A percentile compares a stretch with the other conserved stretches of the same genome.
Evolutionary conservation across 2,888 invertebrate genomes (phyloP).

Genomic region (Coelinius sp.): DNA sequence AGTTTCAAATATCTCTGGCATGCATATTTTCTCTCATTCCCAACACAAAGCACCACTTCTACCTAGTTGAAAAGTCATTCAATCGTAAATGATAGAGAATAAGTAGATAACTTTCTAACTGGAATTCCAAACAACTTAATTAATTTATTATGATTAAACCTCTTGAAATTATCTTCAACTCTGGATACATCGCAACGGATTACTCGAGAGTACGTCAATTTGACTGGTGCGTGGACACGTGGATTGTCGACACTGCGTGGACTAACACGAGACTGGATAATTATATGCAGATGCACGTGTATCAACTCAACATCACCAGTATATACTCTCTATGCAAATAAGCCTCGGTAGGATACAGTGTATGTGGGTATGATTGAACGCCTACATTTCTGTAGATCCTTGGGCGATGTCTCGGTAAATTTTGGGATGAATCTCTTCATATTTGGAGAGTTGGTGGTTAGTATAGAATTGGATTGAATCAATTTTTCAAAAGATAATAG

Average conservation of each 20-base stretch:
- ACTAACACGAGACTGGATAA: constrained; percentile 60
- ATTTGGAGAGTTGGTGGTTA: too few relatives aligned
- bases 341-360: background rate
- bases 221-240: background rate
- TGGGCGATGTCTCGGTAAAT: background rate
- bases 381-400: background rate
- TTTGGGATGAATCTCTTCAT: too few relatives aligned
- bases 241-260: constrained; percentile 27
- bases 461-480: too few relatives aligned
- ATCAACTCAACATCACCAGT: constrained; percentile 14
- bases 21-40: background rate
- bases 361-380: background rate
- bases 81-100: background rate
- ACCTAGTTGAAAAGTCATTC: background rate
- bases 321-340: constrained; percentile 6
- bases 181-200: background rate
- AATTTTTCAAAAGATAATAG: too few relatives aligned
- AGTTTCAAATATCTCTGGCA: background rate
- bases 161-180: background rate
- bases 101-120: too few relatives aligned
- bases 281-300: constrained; percentile 60
- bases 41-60: too few relatives aligned
- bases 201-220: background rate
- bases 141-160: background rate
- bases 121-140: background rate